phyloP scores from a whole-genome alignment of 2,888 invertebrate genomes.

The Alviniconcha strummeri region DNA sequence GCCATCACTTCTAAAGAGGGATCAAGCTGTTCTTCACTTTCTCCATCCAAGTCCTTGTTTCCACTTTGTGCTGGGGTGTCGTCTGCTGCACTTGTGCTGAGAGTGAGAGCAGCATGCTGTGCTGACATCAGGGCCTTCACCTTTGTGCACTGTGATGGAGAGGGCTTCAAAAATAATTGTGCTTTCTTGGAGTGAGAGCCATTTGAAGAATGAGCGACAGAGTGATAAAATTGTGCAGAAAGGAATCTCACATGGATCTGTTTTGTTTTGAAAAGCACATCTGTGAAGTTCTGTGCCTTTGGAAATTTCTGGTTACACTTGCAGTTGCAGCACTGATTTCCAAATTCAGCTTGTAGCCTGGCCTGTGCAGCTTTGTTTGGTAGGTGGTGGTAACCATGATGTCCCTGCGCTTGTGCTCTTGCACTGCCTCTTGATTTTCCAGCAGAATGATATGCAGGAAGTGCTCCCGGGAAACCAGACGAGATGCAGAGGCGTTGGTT shows the following conservation, averaged over 20 bases:
- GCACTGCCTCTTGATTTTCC: no score
- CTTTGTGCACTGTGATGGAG: no score
- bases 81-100: not conserved
- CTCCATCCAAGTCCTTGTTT: not conserved
- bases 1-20: slow-evolving; percentile 17
- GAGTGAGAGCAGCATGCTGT: not conserved
- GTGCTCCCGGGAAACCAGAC: no score
- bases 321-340: not conserved
- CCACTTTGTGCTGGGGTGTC: not conserved
- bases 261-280: not conserved
- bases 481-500: no score
- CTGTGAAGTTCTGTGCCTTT: not conserved
- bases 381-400: not conserved
- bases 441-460: no score
- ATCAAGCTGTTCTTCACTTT: slow-evolving; percentile 7
- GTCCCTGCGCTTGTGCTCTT: no score
- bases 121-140: not conserved
- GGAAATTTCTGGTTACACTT: no score
- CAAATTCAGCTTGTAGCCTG: not conserved
- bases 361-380: not conserved
- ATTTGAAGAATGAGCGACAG: not conserved
- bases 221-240: not conserved
- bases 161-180: not conserved
- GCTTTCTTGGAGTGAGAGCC: not conserved
- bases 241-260: not conserved